phyloP scores from a whole-genome alignment of 2,113 vertebrate genomes.

The Salvator merianae region DNA sequence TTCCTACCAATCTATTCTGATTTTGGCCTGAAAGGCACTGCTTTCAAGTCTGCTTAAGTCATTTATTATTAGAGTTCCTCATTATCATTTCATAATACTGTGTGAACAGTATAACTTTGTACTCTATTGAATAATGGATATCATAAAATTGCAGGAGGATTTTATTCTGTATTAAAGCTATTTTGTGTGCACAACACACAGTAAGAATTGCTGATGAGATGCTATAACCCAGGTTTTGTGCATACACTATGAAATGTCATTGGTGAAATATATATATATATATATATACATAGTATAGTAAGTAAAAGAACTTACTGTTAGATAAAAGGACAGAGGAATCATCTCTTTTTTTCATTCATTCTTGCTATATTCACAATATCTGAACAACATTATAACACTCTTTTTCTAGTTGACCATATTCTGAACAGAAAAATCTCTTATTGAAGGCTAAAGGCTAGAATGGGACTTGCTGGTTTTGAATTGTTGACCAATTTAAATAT shows the following conservation, averaged over 20 bases:
- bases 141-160: neutral
- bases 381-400: neutral
- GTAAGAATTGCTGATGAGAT: neutral
- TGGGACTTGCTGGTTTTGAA: too few species aligned
- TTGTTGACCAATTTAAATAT: too few species aligned
- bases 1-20: neutral
- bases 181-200: neutral
- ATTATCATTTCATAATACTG: neutral
- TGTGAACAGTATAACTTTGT: neutral
- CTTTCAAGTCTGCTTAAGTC: neutral
- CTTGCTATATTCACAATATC: neutral
- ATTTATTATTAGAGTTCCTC: conserved; percentile 14
- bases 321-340: neutral
- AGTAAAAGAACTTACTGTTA: neutral
- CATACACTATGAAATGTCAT: neutral
- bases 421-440: neutral
- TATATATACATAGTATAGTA: neutral
- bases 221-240: neutral
- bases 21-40: conserved; percentile 4
- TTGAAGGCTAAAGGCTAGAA: neutral
- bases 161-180: neutral
- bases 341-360: too few species aligned
- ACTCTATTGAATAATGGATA: neutral
- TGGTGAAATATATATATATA: neutral
- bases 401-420: neutral